Evolutionary conservation across 2,888 invertebrate species (phyloP), one percentile per base, ranked within the genome.

Genomic region (Stratiomys singularior): DNA sequence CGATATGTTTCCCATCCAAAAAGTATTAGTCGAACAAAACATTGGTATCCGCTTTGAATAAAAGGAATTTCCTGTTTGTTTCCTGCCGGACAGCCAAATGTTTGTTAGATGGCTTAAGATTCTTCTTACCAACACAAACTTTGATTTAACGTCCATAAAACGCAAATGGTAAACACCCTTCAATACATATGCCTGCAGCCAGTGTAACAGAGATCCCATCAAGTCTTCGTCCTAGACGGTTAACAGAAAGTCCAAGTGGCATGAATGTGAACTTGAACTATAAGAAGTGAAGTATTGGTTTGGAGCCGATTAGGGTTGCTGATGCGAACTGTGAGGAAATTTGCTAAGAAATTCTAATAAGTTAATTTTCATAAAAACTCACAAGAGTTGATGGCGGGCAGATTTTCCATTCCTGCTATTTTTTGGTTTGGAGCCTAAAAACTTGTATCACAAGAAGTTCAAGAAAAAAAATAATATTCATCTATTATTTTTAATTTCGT

Each of bases 41-140:
- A 56, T 18, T 56, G 56, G 58, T 58, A 72, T 72, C 69, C 27
- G 52, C 30, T 52, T 71, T n/a, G 52, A 71, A 69, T 78, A 76
- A 78, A 78, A 78, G 78, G 76, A 76, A 76, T 78, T 78, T 76
- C 78, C 71, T 78, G 78, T 78, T 78, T 76, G 76, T 63, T 76
- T 76, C 76, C 76, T 58, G 67, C 67, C 30, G 78, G 78, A 78
- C 76, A 67, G 27, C 69, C 67, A 78, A 78, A 67, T 78, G 63
- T 78, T 76, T 78, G 37, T 46, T 60, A 58, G 76, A 78, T 52
- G 15, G 76, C 52, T 69, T 52, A 71, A 76, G 58, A 47, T 52
- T 66, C 71, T 47, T 56, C 11, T 52, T 1, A 46, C 46, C 13
- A 21, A 30, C 58, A 25, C 72, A 72, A 71, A 56, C 56, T 58